Conservation (phyloP, 2,888 invertebrate species). For the Oxycera nigricornis region DNA sequence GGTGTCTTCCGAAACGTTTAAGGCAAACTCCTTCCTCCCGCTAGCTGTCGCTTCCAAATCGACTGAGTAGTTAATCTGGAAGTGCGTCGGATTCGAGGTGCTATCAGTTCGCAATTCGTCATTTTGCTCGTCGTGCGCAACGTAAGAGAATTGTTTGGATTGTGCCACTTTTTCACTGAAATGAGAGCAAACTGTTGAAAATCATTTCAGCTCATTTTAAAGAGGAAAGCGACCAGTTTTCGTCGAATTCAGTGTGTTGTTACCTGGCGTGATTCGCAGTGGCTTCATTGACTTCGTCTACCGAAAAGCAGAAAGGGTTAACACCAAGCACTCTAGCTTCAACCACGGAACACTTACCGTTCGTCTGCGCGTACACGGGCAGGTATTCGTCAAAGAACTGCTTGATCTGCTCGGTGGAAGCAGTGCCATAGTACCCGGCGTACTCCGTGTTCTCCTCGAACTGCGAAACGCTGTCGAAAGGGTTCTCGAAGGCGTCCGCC, state of each 20-base stretch:
- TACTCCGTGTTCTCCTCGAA: slow-evolving; percentile 44
- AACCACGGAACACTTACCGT: slow-evolving; percentile 36
- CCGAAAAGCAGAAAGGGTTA: background rate
- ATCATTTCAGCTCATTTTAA: no score
- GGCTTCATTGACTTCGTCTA: background rate
- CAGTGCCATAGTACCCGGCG: slow-evolving; percentile 44
- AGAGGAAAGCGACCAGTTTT: no score
- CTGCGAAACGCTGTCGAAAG: slow-evolving; percentile 40
- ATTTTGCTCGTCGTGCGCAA: background rate
- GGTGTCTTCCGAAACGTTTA: slow-evolving; percentile 36
- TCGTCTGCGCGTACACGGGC: slow-evolving; percentile 40
- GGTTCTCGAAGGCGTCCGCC: slow-evolving; percentile 41
- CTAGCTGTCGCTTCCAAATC: slow-evolving; percentile 12
- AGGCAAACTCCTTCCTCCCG: slow-evolving; percentile 29
- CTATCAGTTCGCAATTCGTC: background rate
- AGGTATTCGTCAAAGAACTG: slow-evolving; percentile 44
- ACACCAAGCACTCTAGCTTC: background rate
- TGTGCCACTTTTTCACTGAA: slow-evolving; percentile 31
- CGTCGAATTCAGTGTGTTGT: background rate
- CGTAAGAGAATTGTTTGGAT: slow-evolving; percentile 17
- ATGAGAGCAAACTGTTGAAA: background rate
- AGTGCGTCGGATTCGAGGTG: slow-evolving; percentile 26
- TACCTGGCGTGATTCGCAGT: background rate
- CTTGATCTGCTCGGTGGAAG: slow-evolving; percentile 24
- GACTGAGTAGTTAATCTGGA: slow-evolving; percentile 37